Evolutionary conservation across 2,888 invertebrate species (phyloP).

Genomic region (Abscondita cerata): DNA sequence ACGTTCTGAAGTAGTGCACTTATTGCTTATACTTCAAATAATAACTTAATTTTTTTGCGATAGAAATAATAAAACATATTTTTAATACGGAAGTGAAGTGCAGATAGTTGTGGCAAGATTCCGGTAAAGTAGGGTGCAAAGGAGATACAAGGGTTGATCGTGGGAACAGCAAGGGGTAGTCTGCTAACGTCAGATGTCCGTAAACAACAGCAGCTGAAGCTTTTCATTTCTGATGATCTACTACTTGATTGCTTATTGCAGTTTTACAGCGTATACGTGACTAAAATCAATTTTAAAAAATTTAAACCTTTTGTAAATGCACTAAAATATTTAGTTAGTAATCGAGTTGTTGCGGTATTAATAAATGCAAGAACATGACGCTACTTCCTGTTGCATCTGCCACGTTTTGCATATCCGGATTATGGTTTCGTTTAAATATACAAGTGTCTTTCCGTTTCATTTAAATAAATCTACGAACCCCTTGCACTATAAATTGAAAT

Average conservation of each 20-base stretch:
- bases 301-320: constrained; percentile 13
- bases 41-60: constrained; percentile 4
- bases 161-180: constrained; percentile 54
- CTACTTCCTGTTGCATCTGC: constrained; percentile 44
- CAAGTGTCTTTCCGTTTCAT: constrained; percentile 5
- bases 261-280: constrained; percentile 31
- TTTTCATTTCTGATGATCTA: constrained; percentile 35
- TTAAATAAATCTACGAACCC: not conserved
- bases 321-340: constrained; percentile 1
- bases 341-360: constrained; percentile 12
- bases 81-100: constrained; percentile 52
- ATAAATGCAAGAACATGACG: constrained; percentile 39
- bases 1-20: not conserved
- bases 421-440: constrained; percentile 20
- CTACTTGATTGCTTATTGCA: constrained; percentile 30
- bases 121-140: constrained; percentile 53
- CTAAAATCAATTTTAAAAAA: constrained; percentile 27
- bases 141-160: constrained; percentile 54
- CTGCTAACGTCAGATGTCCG: constrained; percentile 36
- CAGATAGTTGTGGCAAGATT: constrained; percentile 56
- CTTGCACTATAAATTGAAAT: too few species aligned
- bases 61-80: constrained; percentile 16
- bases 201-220: constrained; percentile 38
- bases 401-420: constrained; percentile 35
- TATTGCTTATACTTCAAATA: not conserved